phyloP scores from a whole-genome alignment of 2,797 vertebrate species.

The Scomberomorus guttatus region DNA sequence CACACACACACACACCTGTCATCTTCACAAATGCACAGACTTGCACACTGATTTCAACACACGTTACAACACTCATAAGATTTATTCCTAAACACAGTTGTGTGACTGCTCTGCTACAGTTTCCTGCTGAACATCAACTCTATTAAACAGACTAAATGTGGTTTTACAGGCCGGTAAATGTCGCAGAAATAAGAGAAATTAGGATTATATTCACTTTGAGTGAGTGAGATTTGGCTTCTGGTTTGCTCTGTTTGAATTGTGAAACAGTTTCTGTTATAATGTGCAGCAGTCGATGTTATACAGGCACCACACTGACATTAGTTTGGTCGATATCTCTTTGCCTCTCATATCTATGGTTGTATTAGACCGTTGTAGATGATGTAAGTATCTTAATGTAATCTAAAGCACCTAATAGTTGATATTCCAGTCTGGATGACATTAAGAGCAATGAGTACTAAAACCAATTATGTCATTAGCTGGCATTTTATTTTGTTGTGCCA shows the following conservation, averaged over 20 bases:
- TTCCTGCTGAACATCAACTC: not conserved
- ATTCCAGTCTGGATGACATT: no score
- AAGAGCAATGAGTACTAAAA: not conserved
- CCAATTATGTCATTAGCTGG: no score
- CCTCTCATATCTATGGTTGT: no score
- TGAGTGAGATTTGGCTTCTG: not conserved
- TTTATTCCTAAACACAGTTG: no score
- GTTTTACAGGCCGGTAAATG: not conserved
- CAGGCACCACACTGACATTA: no score
- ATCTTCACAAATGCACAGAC: not conserved
- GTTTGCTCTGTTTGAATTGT: no score
- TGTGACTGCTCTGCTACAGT: not conserved
- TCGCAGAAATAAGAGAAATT: not conserved
- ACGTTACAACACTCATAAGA: slow-evolving; percentile 28
- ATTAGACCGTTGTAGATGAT: no score
- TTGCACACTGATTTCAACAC: slow-evolving; percentile 11
- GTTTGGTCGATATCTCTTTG: not conserved
- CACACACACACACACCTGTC: not conserved
- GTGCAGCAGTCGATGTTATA: not conserved
- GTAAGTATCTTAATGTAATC: no score
- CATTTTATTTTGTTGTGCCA: not conserved
- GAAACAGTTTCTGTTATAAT: no score
- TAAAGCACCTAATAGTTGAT: no score
- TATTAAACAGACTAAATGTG: not conserved
- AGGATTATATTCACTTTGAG: not conserved